Base-by-base conservation (phyloP, 2,113 vertebrate species). In the Pica pica region DNA sequence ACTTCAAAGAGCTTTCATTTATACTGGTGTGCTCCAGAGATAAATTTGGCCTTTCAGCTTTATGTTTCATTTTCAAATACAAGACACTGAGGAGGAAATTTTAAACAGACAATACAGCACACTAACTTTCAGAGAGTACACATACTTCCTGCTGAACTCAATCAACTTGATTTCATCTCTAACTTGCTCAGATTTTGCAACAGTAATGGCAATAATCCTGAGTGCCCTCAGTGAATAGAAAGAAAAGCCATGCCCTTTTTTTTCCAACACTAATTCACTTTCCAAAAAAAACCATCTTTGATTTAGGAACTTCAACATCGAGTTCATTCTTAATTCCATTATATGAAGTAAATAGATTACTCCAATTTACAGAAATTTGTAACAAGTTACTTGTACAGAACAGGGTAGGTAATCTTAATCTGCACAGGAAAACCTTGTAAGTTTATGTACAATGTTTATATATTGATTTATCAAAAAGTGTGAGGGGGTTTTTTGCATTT, bases 401-500 rank as follows among this genome's bases (percentile, higher is more conserved):
- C 11, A 42, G 8, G 9, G 24, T 4, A 59, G 3, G 16, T 31
- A 85, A 77, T 37, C 16, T 44, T 73, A 41, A 41, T 20, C 12
- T 60, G 6, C 23, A 61, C 4, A 30, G 20, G 30, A 5, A 5
- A 80, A 35, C 9, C 5, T 57, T 59, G 3, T 39, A 79, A 52
- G 10, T 39, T 77, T 42, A 31, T 24, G 47, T 20, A 28, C 21
- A 65, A 41, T 19, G 11, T 35, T 68, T 46, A 56, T 60, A 59
- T 41, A 41, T 7, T 37, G 17, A 12, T 84, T 78, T 82, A 78
- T 55, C 4, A 22, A 44, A 28, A 75, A 64, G 4, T 14, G 3
- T 2, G 9, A 3, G 7, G 2, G 0, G 0, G 1, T 12, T 44
- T 17, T 71, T 57, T 47, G 7, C 13, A 19, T 67, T 70, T 87